Base-by-base conservation (phyloP, 2,888 invertebrate species). In the Lasius fuliginosus region DNA sequence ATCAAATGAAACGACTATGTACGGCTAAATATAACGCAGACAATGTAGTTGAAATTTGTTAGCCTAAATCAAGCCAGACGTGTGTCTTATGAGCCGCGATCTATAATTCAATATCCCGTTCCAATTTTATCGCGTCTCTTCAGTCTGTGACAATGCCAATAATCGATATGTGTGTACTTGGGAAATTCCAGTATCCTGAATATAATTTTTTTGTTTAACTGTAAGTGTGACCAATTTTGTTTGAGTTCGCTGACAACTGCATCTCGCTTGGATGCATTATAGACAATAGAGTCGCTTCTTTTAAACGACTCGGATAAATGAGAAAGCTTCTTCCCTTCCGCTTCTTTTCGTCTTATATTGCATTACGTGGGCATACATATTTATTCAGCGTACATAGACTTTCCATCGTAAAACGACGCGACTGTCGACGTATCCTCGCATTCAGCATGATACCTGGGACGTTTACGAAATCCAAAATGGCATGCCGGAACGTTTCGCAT, bases 381-480 rank as follows among this genome's bases (percentile, higher is more conserved):
- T 91, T 92, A 90, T 92, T 88, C 88, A 81, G 87, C 88, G 85
- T 89, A 88, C 91, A 89, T 86, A 88, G 90, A 87, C 87, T 90
- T 85, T 74, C 74, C 77, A 84, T 85, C 88, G 89, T 89, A 87
- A 90, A 90, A 60, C 87, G 71, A 81, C 85, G 87, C 85, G 86
- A 81, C 79, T 83, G 84, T 67, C 87, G 87, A 83, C 89, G 88
- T 89, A 90, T 88, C 84, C 75, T 83, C 75, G 85, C 83, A 86
- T 83, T 86, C 89, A 65, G 71, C 87, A 85, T 82, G 82, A 90
- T 85, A 86, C 84, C 85, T 62, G 65, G 81, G 85, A 85, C 88
- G 84, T 88, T 89, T 87, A 87, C 88, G 82, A 91, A 90, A 90
- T 87, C 88, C 87, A 53, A 83, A 62, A 86, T 62, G 82, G 86